phyloP scores from a whole-genome alignment of 1,140 invertebrate species.

The Drosophila parabipectinata region DNA sequence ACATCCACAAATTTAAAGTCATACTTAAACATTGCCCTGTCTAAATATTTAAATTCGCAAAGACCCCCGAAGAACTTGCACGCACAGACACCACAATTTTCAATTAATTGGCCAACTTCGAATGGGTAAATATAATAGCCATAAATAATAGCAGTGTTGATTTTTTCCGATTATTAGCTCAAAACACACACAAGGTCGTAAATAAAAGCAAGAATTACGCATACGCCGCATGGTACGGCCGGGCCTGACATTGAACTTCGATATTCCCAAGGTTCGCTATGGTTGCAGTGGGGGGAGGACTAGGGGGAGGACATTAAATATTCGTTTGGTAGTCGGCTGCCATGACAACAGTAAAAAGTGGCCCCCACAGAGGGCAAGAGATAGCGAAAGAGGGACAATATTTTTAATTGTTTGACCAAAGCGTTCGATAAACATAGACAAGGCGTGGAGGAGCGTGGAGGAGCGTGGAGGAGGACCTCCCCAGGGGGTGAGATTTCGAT shows the following conservation, averaged over 20 bases:
- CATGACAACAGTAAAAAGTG: constrained; percentile 71
- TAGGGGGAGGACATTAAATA: constrained; percentile 57
- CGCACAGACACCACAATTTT: constrained; percentile 8
- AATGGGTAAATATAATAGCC: constrained; percentile 36
- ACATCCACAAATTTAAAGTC: not conserved
- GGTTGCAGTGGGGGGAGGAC: not conserved
- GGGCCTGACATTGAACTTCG: constrained; percentile 74
- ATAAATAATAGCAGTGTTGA: constrained; percentile 62
- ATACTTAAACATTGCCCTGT: not conserved
- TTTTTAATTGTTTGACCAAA: constrained; percentile 73
- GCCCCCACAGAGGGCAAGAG: constrained; percentile 21
- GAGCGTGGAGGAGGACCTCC: not conserved
- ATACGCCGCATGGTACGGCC: constrained; percentile 52
- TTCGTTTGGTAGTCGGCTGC: constrained; percentile 64
- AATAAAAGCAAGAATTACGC: constrained; percentile 64
- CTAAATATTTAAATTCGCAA: constrained; percentile 12
- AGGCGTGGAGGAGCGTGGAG: constrained; percentile 1
- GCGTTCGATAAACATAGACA: constrained; percentile 35
- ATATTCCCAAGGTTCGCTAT: constrained; percentile 55
- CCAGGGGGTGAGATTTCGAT: too few species aligned
- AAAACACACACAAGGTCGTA: constrained; percentile 47
- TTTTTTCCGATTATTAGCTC: constrained; percentile 61
- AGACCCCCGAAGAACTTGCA: not conserved
- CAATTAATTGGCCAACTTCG: constrained; percentile 36
- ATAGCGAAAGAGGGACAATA: constrained; percentile 34